phyloP scores from a whole-genome alignment of 2,888 invertebrate species.

The Drosophila suboccidentalis region DNA sequence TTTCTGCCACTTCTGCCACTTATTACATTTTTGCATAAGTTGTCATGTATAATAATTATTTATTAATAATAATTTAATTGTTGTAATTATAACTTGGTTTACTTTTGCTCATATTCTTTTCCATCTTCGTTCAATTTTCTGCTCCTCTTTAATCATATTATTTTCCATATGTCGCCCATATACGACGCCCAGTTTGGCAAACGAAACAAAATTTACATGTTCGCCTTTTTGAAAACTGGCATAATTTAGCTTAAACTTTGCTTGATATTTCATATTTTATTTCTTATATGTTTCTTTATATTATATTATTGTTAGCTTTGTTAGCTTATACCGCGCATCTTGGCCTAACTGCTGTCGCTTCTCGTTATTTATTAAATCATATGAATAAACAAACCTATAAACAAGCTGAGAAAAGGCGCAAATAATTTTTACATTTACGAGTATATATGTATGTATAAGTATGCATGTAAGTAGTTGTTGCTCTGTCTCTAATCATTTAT shows the following conservation, averaged over 20 bases:
- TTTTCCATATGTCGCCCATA: conserved; percentile 53
- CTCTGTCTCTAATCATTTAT: conserved; percentile 44
- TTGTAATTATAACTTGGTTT: conserved; percentile 80
- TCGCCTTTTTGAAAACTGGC: conserved; percentile 67
- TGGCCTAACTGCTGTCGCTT: conserved; percentile 49
- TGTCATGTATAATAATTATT: conserved; percentile 78
- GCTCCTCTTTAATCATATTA: conserved; percentile 44
- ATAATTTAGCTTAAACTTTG: conserved; percentile 58
- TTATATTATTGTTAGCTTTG: conserved; percentile 67
- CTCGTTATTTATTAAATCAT: conserved; percentile 22
- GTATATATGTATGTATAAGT: conserved; percentile 22
- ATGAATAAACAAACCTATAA: conserved; percentile 23
- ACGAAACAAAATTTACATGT: conserved; percentile 75
- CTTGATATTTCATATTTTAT: conserved; percentile 59
- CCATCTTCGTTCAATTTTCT: conserved; percentile 33
- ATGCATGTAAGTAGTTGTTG: conserved; percentile 51
- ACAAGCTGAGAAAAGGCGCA: conserved; percentile 56
- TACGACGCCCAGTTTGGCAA: conserved; percentile 77
- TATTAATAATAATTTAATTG: conserved; percentile 79
- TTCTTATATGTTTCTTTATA: conserved; percentile 28
- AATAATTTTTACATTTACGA: conserved; percentile 43
- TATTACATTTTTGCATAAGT: conserved; percentile 65
- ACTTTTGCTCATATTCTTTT: conserved; percentile 56
- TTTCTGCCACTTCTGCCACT: conserved; percentile 39
- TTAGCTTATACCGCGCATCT: conserved; percentile 39